Evolutionary conservation across 2,888 invertebrate genomes (phyloP).

Genomic region (Eupithecia abbreviata): DNA sequence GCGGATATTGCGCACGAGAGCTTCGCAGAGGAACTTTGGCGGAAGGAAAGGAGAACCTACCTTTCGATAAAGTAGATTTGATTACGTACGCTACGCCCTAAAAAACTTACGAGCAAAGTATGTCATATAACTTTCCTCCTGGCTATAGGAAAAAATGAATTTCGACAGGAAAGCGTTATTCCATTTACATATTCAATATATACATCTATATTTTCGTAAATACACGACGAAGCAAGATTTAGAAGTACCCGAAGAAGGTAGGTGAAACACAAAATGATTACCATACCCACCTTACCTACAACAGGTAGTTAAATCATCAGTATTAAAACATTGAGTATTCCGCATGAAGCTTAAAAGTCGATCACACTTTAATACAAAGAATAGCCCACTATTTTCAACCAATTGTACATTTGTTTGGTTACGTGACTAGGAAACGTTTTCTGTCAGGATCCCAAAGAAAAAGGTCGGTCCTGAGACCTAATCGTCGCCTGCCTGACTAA

Average conservation of each 20-base stretch:
- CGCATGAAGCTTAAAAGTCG: not conserved
- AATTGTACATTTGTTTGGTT: not conserved
- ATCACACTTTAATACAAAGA: not conserved
- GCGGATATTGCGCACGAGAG: slow-evolving; percentile 38
- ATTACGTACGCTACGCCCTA: slow-evolving; percentile 16
- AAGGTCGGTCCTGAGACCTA: slow-evolving; percentile 27
- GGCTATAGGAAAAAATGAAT: not conserved
- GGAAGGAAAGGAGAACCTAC: slow-evolving; percentile 34
- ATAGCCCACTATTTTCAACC: not conserved
- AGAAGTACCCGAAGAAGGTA: not conserved
- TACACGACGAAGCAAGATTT: not conserved
- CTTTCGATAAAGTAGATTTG: slow-evolving; percentile 24
- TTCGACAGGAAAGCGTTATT: not conserved
- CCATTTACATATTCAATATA: not conserved
- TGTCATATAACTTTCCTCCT: slow-evolving; percentile 3
- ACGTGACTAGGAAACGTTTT: slow-evolving; percentile 43
- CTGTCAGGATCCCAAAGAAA: slow-evolving; percentile 19
- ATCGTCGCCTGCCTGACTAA: too few relatives aligned
- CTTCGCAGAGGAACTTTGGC: slow-evolving; percentile 22
- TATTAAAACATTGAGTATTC: not conserved
- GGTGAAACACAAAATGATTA: not conserved
- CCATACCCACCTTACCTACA: not conserved
- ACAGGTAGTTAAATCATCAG: not conserved
- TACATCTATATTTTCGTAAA: not conserved
- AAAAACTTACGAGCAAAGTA: slow-evolving; percentile 5